A percentile compares a stretch with the other conserved stretches of the same genome.
Evolutionary conservation across 2,113 vertebrate species (phyloP).

Genomic region (Pachypanchax playfairii): DNA sequence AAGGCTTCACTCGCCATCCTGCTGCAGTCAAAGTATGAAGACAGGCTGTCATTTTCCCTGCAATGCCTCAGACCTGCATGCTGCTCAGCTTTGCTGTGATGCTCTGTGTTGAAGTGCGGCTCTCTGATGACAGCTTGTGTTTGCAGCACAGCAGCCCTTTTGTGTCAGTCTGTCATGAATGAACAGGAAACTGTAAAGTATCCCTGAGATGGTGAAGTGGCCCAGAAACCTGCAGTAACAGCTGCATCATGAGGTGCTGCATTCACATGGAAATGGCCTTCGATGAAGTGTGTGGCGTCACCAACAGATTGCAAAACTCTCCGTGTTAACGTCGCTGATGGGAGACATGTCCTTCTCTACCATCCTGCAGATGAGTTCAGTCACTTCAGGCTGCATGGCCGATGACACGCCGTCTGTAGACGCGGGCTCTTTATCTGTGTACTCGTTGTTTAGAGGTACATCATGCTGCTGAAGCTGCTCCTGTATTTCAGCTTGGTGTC

Average conservation of each 20-base stretch:
- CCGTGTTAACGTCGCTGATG: conserved; percentile 45
- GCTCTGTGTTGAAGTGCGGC: not conserved
- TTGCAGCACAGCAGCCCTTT: conserved; percentile 59
- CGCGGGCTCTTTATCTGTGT: conserved; percentile 22
- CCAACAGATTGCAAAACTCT: conserved; percentile 53
- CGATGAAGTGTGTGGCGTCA: conserved; percentile 40
- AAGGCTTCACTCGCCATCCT: conserved; percentile 49
- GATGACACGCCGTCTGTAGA: conserved; percentile 25
- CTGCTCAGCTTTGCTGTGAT: conserved; percentile 41
- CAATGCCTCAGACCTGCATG: conserved; percentile 48
- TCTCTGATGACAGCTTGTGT: conserved; percentile 49
- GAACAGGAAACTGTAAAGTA: conserved; percentile 63
- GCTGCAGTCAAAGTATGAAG: conserved; percentile 54
- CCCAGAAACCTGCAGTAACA: conserved; percentile 65
- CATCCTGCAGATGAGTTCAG: conserved; percentile 61
- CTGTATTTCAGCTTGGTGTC: conserved; percentile 64
- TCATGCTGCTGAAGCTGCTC: conserved; percentile 72
- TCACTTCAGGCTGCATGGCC: conserved; percentile 52
- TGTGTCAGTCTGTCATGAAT: conserved; percentile 66
- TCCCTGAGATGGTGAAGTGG: conserved; percentile 49
- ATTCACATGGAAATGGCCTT: conserved; percentile 56
- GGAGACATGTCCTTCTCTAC: conserved; percentile 69
- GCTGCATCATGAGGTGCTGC: conserved; percentile 43
- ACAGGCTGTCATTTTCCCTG: conserved; percentile 54
- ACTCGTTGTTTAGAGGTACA: conserved; percentile 68